Conservation (phyloP, 2,797 vertebrate genomes). For the Gymnothorax reevesii region DNA sequence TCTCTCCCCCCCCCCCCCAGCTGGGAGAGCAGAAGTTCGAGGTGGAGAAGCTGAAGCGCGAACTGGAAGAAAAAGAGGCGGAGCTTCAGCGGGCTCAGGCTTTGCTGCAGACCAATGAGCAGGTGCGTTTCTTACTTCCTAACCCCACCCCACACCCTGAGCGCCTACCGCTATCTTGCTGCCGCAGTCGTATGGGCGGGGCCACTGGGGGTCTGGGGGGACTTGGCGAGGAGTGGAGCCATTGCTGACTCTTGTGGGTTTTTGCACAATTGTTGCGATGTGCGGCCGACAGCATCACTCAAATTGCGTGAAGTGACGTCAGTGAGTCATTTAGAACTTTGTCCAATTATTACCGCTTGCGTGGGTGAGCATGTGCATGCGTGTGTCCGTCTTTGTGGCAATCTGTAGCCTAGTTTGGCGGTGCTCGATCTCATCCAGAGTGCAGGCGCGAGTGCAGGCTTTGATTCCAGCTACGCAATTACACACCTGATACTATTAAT, state of each 20-base stretch:
- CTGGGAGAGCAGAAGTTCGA: constrained; percentile 91
- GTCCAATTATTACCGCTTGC: too few species aligned
- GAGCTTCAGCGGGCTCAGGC: constrained; percentile 75
- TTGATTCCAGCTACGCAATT: too few species aligned
- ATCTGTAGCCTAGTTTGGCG: too few species aligned
- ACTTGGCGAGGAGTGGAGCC: not conserved
- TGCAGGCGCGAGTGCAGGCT: too few species aligned
- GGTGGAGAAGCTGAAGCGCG: constrained; percentile 82
- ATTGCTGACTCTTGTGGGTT: not conserved
- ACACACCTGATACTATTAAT: too few species aligned
- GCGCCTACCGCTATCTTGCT: too few species aligned
- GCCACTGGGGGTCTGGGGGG: too few species aligned
- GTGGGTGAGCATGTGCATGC: too few species aligned
- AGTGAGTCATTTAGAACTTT: not conserved
- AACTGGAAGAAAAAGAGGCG: constrained; percentile 77
- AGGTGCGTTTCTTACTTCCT: constrained; percentile 62
- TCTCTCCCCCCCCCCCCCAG: constrained; percentile 60
- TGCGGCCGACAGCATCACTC: not conserved
- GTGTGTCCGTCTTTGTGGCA: too few species aligned
- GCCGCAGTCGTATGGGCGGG: too few species aligned
- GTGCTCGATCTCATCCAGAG: too few species aligned
- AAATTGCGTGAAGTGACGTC: not conserved
- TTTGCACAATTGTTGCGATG: not conserved
- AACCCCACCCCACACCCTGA: not conserved
- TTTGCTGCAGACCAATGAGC: constrained; percentile 75